Base-by-base conservation (phyloP, 2,113 vertebrate species). In the Todiramphus chloris region DNA sequence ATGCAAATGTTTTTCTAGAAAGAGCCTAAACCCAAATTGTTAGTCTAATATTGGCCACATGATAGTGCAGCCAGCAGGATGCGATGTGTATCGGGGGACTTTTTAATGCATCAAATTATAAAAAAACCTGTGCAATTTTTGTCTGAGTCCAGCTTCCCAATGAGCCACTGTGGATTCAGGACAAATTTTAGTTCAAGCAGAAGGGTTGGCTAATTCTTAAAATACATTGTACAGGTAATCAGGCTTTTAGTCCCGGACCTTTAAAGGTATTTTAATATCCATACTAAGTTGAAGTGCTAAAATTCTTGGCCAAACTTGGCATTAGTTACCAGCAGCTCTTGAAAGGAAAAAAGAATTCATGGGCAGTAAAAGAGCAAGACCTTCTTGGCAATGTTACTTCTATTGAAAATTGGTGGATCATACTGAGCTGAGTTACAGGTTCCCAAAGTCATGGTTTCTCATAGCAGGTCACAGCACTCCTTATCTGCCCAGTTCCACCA, bases 141-240 rank as follows among this genome's bases (percentile, higher is more conserved):
- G 69, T 56, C 94, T 68, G 28, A 69, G 76, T 60, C 24, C 69
- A 44, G 35, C 33, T 66, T 96, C 70, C 67, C 58, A 28, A 60
- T 82, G 66, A 84, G 60, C 70, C 13, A 2, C 19, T 53, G 48
- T 87, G 87, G 66, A 64, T 76, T 76, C 74, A 82, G 74, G 67
- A 87, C 31, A 58, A 63, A 70, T 87, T 94, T 94, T 66, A 89
- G 69, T 53, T 87, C 66, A 76, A 94, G 87, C 74, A 83, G 77
- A 87, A 94, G 35, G 58, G 46, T 23, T 93, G 44, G 62, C 58
- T 87, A 31, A 43, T 87, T 64, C 60, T 75, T 63, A 74, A 81
- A 89, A 60, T 53, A 37, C 41, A 73, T 84, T 31, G 44, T 8
- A 60, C 11, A n/a, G 55, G 87, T 85, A 76, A 91, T 31, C 76